These are phyloP conservation scores for Bombus terrestris DNA, from an alignment of 1,140 invertebrate genomes.

Conservation along the genomic window DNA sequence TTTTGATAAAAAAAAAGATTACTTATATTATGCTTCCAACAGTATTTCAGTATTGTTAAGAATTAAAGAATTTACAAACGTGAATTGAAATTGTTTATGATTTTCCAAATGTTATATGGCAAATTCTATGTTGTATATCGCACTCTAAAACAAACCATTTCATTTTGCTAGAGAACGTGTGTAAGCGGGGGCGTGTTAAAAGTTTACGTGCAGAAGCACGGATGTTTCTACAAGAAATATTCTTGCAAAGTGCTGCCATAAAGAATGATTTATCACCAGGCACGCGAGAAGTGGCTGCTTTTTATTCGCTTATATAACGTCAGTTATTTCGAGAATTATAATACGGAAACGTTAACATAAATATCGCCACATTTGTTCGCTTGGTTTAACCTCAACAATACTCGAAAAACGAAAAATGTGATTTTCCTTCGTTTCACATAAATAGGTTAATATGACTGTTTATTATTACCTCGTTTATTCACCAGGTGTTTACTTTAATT, in stretches of 20 bases:
- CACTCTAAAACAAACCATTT: conserved; percentile 20
- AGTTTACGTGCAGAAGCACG: conserved; percentile 11
- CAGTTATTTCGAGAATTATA: conserved; percentile 37
- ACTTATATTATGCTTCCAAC: no score
- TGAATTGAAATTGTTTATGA: not conserved
- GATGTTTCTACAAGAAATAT: conserved; percentile 36
- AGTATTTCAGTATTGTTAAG: no score
- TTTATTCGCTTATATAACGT: conserved; percentile 12
- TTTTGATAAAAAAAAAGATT: no score
- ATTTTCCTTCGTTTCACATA: no score
- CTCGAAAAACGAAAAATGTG: not conserved
- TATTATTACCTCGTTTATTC: not conserved
- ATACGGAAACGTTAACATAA: conserved; percentile 14
- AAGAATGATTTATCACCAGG: conserved; percentile 43
- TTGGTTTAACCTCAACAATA: not conserved
- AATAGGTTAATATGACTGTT: not conserved
- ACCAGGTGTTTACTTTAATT: not conserved
- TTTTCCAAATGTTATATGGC: not conserved
- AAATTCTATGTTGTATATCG: no score
- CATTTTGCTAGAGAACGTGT: not conserved
- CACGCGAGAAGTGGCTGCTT: conserved; percentile 11
- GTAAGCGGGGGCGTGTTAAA: not conserved
- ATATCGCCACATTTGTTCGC: not conserved
- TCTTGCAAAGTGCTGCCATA: conserved; percentile 28
- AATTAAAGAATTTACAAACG: not conserved